Evolutionary conservation across 2,113 vertebrate genomes (phyloP).

Genomic region (Genyomyrus donnyi): DNA sequence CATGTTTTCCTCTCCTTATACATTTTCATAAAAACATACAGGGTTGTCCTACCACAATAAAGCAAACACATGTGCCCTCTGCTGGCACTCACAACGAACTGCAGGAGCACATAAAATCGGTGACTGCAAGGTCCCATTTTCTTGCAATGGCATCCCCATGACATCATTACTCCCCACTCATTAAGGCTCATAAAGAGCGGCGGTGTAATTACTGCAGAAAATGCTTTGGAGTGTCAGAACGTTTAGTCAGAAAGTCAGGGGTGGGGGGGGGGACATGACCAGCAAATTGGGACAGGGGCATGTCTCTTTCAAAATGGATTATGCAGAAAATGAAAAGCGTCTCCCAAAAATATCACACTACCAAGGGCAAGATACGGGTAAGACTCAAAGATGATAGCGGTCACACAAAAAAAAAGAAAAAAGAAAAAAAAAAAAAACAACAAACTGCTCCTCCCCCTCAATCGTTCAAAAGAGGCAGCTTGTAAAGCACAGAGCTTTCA

Average conservation of each 20-base stretch:
- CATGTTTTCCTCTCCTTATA: neutral
- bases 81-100: conserved; percentile 1
- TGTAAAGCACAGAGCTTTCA: neutral
- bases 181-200: neutral
- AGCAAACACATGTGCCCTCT: conserved; percentile 16
- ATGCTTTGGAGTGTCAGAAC: neutral
- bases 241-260: neutral
- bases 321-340: neutral
- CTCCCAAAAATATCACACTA: neutral
- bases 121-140: neutral
- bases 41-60: neutral
- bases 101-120: neutral
- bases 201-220: neutral
- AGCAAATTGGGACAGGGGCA: neutral
- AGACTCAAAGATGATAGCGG: neutral
- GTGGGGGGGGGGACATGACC: neutral
- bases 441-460: neutral
- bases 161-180: neutral
- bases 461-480: neutral
- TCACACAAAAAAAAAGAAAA: neutral
- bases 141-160: neutral
- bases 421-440: neutral
- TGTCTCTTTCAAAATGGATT: neutral
- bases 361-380: neutral
- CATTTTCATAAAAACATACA: neutral